These are phyloP conservation scores for Anastrepha obliqua DNA, from an alignment of 1,140 invertebrate species.

Conservation along the genomic window DNA sequence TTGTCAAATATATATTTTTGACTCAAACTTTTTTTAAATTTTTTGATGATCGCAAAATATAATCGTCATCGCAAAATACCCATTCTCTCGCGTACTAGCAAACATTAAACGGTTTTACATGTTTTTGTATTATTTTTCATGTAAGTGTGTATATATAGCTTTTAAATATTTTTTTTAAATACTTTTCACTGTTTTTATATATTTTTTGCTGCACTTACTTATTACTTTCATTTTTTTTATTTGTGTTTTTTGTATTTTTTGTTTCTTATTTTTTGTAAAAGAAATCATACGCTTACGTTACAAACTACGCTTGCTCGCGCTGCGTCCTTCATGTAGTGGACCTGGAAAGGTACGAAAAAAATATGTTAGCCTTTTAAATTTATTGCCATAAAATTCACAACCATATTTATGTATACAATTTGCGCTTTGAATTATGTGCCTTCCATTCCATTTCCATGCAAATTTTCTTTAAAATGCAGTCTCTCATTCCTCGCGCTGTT, in stretches of 20 bases:
- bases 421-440: not conserved
- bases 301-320: slow-evolving; percentile 2
- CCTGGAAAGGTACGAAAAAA: not conserved
- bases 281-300: slow-evolving; percentile 33
- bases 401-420: not conserved
- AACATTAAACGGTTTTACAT: not conserved
- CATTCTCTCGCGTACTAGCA: too few species aligned
- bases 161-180: not conserved
- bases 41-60: too few species aligned
- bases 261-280: slow-evolving; percentile 38
- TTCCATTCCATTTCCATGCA: not conserved
- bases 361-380: not conserved
- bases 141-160: not conserved
- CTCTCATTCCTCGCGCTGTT: not conserved
- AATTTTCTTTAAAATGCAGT: not conserved
- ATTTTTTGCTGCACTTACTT: not conserved
- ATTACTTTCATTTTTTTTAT: not conserved
- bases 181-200: not conserved
- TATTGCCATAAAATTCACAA: not conserved
- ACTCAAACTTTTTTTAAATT: too few species aligned
- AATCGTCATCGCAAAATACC: too few species aligned
- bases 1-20: too few species aligned
- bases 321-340: slow-evolving; percentile 46
- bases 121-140: not conserved
- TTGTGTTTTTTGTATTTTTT: not conserved